Base-by-base conservation (phyloP, 2,888 invertebrate genomes). In the Perithous albicinctus region DNA sequence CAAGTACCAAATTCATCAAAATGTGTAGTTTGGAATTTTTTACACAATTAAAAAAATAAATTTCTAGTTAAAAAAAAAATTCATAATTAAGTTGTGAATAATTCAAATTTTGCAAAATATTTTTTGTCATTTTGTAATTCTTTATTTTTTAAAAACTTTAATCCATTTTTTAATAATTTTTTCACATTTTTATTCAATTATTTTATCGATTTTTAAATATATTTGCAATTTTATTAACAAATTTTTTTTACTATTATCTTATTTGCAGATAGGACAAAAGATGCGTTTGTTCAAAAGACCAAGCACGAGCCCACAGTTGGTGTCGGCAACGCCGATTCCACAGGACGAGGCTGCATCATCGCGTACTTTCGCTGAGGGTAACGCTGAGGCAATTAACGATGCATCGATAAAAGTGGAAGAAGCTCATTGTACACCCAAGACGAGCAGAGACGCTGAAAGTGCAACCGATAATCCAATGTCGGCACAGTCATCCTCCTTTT, bases 241-340 rank as follows among this genome's bases (percentile, higher is more conserved):
- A 54, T 26, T n/a, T 29, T 12, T 12, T 12, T 41, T 1, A 59
- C n/a, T n/a, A 5, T 15, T 69, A 12, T 26, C 1, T 26, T 69
- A 23, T 67, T 79, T 51, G 26, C 80, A 78, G 66, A 81, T 32
- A 54, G 59, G 6, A 69, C 46, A 79, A n/a, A n/a, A 77, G 83
- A 94, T 94, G 94, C 92, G 94, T 86, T 91, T 94, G 78, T 94
- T 94, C 89, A 94, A 94, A 90, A 92, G 94, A 89, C 92, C 94
- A 81, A 92, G 93, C 84, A 94, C 94, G 79, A 94, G 94, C 87
- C 95, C 95, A 23, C 94, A 95, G 89, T 91, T 95, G 84, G 94
- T 95, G 67, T 92, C 88, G 87, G 93, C 88, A 64, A 91, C 88
- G 72, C 89, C 89, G 64, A 89, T 91, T 54, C 85, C 88, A 5